phyloP scores from a whole-genome alignment of 2,797 vertebrate genomes.

The Scomberomorus guttatus region DNA sequence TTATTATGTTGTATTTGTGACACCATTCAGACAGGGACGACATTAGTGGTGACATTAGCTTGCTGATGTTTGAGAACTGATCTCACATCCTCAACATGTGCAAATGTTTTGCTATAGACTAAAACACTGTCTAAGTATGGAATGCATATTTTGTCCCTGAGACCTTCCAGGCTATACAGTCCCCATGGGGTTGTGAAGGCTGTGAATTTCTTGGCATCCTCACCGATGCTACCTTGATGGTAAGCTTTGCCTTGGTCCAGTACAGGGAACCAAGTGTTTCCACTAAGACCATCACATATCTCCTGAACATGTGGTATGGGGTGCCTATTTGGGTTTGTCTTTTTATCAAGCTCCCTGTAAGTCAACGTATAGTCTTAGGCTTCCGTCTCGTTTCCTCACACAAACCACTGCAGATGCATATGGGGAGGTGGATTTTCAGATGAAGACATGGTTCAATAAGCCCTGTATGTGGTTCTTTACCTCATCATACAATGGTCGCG shows the following conservation, averaged over 20 bases:
- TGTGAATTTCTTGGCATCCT: background rate
- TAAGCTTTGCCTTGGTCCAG: conserved; percentile 35
- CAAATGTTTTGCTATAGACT: conserved; percentile 39
- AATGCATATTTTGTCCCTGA: conserved; percentile 47
- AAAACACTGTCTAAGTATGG: conserved; percentile 38
- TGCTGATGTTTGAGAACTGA: conserved; percentile 16
- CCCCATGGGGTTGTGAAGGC: conserved; percentile 15
- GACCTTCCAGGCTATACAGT: conserved; percentile 36
- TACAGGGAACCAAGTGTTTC: conserved; percentile 32
- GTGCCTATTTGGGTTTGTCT: conserved; percentile 24
- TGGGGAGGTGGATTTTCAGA: conserved; percentile 10
- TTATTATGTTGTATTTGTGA: no score
- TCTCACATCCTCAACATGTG: conserved; percentile 24
- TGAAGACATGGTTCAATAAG: conserved; percentile 11
- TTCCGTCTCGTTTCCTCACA: conserved; percentile 14
- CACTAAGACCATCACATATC: conserved; percentile 16
- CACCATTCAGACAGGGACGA: no score
- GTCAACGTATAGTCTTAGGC: background rate
- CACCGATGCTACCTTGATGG: conserved; percentile 22
- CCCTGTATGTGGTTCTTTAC: conserved; percentile 18
- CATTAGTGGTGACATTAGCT: no score
- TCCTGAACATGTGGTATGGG: conserved; percentile 35
- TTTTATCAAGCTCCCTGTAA: conserved; percentile 6
- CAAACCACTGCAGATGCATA: conserved; percentile 2
- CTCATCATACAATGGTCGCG: conserved; percentile 5